A percentile compares a stretch with the other conserved stretches of the same genome.
Evolutionary conservation across 2,797 vertebrate genomes (phyloP).

Genomic region (Danio tinwini): DNA sequence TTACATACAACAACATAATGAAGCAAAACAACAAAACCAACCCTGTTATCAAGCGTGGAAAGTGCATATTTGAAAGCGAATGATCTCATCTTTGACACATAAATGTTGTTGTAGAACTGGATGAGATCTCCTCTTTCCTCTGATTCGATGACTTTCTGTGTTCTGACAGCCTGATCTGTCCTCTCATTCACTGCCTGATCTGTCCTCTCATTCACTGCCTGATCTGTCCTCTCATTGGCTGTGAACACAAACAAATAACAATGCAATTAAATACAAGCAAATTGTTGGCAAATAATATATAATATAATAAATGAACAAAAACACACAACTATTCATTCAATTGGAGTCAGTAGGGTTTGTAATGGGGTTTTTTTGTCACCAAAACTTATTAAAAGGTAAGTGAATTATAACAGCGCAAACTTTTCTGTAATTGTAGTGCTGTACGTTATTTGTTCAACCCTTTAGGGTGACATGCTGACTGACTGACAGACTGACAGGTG

Average conservation of each 20-base stretch:
- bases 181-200: constrained; percentile 75
- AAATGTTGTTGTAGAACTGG: constrained; percentile 93
- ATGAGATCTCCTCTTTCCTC: constrained; percentile 90
- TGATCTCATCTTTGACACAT: constrained; percentile 87
- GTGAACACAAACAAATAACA: neutral
- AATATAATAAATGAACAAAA: too few relatives aligned
- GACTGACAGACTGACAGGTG: too few relatives aligned
- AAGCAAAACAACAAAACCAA: constrained; percentile 63
- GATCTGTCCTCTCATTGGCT: constrained; percentile 71
- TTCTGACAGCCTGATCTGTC: constrained; percentile 50
- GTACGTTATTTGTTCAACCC: too few relatives aligned
- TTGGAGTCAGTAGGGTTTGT: too few relatives aligned
- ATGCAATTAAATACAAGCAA: neutral
- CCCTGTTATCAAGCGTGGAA: constrained; percentile 80
- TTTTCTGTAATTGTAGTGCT: too few relatives aligned
- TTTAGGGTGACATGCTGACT: too few relatives aligned
- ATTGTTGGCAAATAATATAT: neutral
- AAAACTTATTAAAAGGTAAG: too few relatives aligned
- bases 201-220: too few relatives aligned
- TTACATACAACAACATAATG: too few relatives aligned
- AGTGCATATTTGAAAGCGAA: constrained; percentile 88
- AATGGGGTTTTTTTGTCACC: too few relatives aligned
- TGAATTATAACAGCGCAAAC: too few relatives aligned
- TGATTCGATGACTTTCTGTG: constrained; percentile 49
- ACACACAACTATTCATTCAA: neutral